phyloP scores from a whole-genome alignment of 2,797 vertebrate genomes.

The Salmo trutta region DNA sequence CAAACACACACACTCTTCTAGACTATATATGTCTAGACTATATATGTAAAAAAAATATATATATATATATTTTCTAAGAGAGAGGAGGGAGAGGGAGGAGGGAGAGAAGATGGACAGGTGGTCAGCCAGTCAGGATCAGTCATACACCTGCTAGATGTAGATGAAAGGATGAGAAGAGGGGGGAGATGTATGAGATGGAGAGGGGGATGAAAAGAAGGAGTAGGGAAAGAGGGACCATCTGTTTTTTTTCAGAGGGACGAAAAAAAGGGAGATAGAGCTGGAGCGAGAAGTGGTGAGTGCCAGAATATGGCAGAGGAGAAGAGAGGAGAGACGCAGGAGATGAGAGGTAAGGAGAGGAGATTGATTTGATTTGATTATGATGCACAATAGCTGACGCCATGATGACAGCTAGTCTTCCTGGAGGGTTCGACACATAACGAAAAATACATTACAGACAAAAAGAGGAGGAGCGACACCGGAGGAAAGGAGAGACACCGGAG shows the following conservation, averaged over 20 bases:
- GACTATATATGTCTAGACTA: neutral
- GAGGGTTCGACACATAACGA: too few species aligned
- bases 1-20: neutral
- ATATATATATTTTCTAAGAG: neutral
- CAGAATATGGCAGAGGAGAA: conserved; percentile 40
- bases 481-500: neutral
- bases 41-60: too few species aligned
- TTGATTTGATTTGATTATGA: too few species aligned
- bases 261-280: conserved; percentile 54
- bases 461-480: conserved; percentile 34
- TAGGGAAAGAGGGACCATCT: conserved; percentile 70
- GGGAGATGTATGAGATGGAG: conserved; percentile 39
- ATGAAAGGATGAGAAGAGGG: conserved; percentile 44
- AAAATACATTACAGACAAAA: conserved; percentile 1
- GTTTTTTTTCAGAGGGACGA: conserved; percentile 60
- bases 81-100: conserved; percentile 7
- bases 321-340: conserved; percentile 41
- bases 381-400: too few species aligned
- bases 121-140: conserved; percentile 60
- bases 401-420: too few species aligned
- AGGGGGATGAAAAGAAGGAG: conserved; percentile 53
- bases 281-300: conserved; percentile 52
- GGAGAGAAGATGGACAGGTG: conserved; percentile 50
- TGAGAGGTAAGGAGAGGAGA: neutral
- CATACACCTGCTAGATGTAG: conserved; percentile 59